These are phyloP conservation scores for Eulacestoma nigropectus DNA, from an alignment of 2,113 vertebrate genomes.

Conservation along the genomic window DNA sequence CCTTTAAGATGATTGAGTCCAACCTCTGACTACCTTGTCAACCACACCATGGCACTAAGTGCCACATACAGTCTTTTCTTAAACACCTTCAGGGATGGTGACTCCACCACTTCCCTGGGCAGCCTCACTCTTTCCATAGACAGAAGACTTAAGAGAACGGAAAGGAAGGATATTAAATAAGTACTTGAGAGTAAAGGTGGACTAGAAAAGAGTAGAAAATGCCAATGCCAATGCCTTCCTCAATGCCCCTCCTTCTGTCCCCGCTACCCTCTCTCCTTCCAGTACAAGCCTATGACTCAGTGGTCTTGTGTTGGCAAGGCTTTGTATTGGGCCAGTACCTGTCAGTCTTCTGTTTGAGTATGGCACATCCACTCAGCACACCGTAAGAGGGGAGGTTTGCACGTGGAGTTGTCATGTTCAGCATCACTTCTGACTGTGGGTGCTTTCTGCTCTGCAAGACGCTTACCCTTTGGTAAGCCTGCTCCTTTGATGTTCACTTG, in stretches of 20 bases:
- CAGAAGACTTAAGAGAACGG: neutral
- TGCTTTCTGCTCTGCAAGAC: neutral
- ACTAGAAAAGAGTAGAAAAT: neutral
- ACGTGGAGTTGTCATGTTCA: accelerated
- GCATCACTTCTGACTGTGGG: neutral
- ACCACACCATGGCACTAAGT: no score
- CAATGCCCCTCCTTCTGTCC: neutral
- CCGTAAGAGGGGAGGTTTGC: neutral
- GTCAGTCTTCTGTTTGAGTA: neutral
- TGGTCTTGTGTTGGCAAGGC: no score
- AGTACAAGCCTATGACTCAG: neutral
- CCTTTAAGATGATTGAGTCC: neutral
- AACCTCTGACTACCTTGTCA: neutral
- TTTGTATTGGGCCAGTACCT: neutral
- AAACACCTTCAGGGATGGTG: neutral
- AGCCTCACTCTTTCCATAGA: neutral
- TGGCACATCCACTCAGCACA: no score
- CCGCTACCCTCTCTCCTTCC: neutral
- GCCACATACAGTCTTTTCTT: neutral
- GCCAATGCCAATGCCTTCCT: accelerated
- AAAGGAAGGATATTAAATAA: neutral
- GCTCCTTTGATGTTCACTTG: neutral
- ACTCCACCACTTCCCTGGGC: neutral
- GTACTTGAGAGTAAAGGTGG: neutral
- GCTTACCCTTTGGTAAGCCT: neutral